Conservation (phyloP, 92 coral and sea anemone species). For the Montipora capitata region DNA sequence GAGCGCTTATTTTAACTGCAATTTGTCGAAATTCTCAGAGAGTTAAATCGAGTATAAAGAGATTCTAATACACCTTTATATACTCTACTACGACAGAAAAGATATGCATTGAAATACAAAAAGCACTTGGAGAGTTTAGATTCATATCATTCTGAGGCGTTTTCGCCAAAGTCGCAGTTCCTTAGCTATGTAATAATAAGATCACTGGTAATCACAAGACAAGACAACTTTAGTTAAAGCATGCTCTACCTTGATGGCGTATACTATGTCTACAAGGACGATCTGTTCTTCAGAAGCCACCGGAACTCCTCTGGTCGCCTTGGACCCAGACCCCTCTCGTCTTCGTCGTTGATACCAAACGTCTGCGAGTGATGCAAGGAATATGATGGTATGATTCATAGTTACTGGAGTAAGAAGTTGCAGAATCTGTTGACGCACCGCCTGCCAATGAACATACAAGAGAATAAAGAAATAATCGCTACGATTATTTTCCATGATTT, state of each 20-base stretch:
- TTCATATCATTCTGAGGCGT: no score
- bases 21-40: no score
- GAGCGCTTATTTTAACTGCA: no score
- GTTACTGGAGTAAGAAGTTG: conserved; percentile 95
- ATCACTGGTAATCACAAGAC: background rate
- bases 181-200: background rate
- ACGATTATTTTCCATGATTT: no score
- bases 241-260: conserved; percentile 86
- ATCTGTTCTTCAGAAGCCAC: conserved; percentile 91
- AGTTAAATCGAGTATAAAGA: no score
- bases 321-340: conserved; percentile 75
- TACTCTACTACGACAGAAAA: no score
- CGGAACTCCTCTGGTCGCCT: conserved; percentile 70
- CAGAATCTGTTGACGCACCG: conserved; percentile 93
- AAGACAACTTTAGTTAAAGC: background rate
- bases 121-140: no score
- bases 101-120: no score
- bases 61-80: no score
- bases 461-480: no score
- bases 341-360: conserved; percentile 95
- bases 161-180: no score
- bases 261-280: conserved; percentile 89
- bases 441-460: conserved; percentile 46
- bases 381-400: conserved; percentile 96
- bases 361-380: conserved; percentile 97